phyloP scores from a whole-genome alignment of 2,888 invertebrate species.

The Labia minor region DNA sequence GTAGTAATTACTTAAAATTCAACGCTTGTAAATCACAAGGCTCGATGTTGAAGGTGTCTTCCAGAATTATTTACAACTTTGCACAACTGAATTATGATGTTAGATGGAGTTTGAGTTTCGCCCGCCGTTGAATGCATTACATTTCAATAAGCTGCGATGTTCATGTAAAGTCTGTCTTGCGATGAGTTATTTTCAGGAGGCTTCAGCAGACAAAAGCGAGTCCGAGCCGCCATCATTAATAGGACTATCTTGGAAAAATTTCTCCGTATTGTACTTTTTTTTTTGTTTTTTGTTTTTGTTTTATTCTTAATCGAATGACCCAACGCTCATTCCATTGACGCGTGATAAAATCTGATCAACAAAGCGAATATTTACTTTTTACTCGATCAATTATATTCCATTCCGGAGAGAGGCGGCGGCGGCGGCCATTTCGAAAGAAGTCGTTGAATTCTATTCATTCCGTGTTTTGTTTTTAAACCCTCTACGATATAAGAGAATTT shows the following conservation, averaged over 20 bases:
- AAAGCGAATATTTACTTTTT: too few species aligned
- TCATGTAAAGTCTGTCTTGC: not conserved
- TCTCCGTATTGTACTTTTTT: not conserved
- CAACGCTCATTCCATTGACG: not conserved
- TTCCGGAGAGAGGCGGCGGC: too few species aligned
- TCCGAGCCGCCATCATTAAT: not conserved
- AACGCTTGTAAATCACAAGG: not conserved
- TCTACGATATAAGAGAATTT: too few species aligned
- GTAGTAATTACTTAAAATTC: not conserved
- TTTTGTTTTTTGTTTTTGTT: not conserved
- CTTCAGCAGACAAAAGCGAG: not conserved
- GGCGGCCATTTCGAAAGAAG: too few species aligned
- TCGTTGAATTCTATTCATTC: too few species aligned
- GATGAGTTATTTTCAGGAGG: constrained; percentile 2
- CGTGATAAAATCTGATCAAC: not conserved
- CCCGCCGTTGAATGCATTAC: not conserved
- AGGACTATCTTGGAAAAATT: not conserved
- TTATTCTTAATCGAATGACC: too few species aligned
- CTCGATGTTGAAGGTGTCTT: not conserved
- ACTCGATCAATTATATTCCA: too few species aligned
- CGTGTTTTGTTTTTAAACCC: too few species aligned
- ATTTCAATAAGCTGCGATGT: constrained; percentile 8
- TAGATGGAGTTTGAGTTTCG: not conserved
- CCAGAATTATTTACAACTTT: not conserved
- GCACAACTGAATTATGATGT: not conserved